Percentiles rank a stretch among this genome's conserved stretches.
Conservation (phyloP, 2,888 invertebrate species). For the Acanthosoma haemorrhoidale region DNA sequence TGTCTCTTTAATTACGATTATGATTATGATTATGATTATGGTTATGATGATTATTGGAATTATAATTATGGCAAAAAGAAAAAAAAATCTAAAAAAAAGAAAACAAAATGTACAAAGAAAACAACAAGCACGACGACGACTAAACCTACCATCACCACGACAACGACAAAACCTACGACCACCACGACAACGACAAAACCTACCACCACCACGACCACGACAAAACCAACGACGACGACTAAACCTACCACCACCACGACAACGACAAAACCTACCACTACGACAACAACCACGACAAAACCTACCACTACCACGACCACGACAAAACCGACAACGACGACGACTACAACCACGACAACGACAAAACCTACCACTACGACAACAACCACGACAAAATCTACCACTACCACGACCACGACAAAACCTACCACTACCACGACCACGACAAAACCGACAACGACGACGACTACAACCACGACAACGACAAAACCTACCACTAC, state of each 20-base stretch:
- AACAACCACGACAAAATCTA: neutral
- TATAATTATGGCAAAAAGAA: too few relatives aligned
- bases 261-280: neutral
- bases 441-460: neutral
- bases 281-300: slow-evolving; percentile 6
- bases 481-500: neutral
- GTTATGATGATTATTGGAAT: too few relatives aligned
- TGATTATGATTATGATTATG: too few relatives aligned
- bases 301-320: neutral
- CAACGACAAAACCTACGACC: neutral
- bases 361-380: neutral
- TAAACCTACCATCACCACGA: too few relatives aligned
- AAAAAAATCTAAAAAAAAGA: too few relatives aligned
- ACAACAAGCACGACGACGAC: neutral
- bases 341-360: neutral
- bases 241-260: too few relatives aligned
- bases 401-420: neutral
- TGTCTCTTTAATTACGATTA: too few relatives aligned
- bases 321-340: neutral
- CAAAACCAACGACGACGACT: neutral
- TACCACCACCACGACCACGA: neutral
- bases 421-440: neutral
- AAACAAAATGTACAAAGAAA: neutral
- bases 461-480: neutral
- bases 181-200: neutral